Conservation (phyloP, 2,797 vertebrate species). For the Ctenopoma kingsleyae region DNA sequence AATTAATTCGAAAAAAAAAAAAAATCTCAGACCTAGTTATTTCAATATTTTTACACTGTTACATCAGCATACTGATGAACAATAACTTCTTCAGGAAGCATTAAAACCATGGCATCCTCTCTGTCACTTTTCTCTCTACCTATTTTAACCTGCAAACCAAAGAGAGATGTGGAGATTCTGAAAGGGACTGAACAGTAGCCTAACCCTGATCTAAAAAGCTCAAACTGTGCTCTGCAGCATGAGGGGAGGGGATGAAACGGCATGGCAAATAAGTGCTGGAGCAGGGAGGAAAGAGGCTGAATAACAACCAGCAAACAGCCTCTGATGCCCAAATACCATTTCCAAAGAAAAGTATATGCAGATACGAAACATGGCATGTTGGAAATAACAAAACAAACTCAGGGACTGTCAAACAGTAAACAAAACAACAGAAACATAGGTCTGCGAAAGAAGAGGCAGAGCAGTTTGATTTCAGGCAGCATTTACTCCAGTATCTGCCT, state of each 20-base stretch:
- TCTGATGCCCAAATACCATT: constrained; percentile 57
- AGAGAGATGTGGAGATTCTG: constrained; percentile 43
- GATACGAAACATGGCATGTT: constrained; percentile 64
- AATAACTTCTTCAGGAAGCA: not conserved
- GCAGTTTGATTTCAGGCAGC: constrained; percentile 37
- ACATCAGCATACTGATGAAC: constrained; percentile 10
- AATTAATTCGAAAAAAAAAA: no score
- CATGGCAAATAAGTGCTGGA: constrained; percentile 74
- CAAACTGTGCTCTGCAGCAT: constrained; percentile 55
- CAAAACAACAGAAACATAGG: constrained; percentile 44
- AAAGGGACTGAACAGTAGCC: constrained; percentile 51
- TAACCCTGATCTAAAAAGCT: constrained; percentile 66
- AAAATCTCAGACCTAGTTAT: not conserved
- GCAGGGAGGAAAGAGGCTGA: constrained; percentile 51
- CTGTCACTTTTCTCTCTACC: not conserved
- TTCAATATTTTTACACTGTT: not conserved
- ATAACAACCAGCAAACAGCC: constrained; percentile 71
- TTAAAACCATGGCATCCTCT: constrained; percentile 2
- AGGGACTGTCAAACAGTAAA: constrained; percentile 54
- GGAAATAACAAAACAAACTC: constrained; percentile 47
- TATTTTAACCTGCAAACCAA: constrained; percentile 31
- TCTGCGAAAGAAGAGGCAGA: constrained; percentile 39
- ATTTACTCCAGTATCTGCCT: constrained; percentile 28
- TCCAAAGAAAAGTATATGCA: constrained; percentile 48
- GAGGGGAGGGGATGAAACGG: constrained; percentile 75